Base-by-base conservation (phyloP, 2,888 invertebrate genomes). In the Chymomyza fuscimana region DNA sequence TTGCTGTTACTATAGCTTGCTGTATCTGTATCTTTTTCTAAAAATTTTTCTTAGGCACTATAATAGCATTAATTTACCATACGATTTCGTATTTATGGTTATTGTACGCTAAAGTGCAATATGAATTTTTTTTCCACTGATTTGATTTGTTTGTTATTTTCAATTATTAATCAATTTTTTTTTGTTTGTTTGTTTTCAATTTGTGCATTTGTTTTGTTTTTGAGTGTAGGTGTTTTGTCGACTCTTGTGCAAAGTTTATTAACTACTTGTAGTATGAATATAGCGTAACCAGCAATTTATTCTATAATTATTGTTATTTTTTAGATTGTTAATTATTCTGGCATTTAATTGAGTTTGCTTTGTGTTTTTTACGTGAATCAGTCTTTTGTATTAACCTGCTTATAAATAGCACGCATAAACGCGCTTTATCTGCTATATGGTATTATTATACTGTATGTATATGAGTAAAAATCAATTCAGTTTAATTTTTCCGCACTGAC, bases 1-100 rank as follows among this genome's bases (percentile, higher is more conserved):
- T 64, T 67, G 50, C 46, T 52, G 9, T 63, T 6, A 51, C 58
- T 73, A 25, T 25, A 25, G 73, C 65, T 62, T 62, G 46, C 67
- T 80, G 66, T 58, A 65, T 65, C 59, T 36, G 25, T 71, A 67
- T 66, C 74, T 62, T 73, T 81, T 87, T 82, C 87, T 87, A 87
- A 87, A 73, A 86, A 74, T 84, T 78, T 86, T 88, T 86, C 87
- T 82, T 75, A 77, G 86, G 79, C 77, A 86, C 87, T 82, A 79
- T 87, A 85, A 88, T 88, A 80, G 81, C 81, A 82, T 85, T 88
- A 88, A 84, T 84, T 87, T 86, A 84, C 82, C 87, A 85, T 82
- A 88, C 87, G 73, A 86, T 88, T 84, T 86, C 82, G 78, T 88
- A 86, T 88, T 84, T 87, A 81, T 86, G 79, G 79, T 77, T 79